These are phyloP conservation scores for Columba livia DNA, from an alignment of 2,113 vertebrate genomes.

Conservation along the genomic window DNA sequence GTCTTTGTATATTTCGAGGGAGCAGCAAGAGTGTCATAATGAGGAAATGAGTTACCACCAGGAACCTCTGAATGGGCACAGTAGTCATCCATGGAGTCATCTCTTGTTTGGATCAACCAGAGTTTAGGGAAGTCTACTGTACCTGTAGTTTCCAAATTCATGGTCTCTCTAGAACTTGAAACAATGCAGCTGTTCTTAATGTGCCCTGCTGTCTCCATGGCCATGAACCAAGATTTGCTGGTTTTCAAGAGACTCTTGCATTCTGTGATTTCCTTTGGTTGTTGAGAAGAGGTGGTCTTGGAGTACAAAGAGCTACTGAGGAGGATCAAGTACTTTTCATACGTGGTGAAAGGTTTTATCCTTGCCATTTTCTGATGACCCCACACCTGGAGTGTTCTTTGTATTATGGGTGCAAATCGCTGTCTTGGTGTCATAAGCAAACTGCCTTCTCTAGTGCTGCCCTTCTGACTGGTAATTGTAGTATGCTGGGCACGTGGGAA, in stretches of 20 bases:
- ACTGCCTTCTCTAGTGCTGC: too few species aligned
- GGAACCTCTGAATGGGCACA: not conserved
- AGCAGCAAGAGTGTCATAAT: not conserved
- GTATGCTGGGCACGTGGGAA: too few species aligned
- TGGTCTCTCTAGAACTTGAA: rapidly evolving
- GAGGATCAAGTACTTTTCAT: not conserved
- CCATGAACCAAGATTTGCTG: not conserved
- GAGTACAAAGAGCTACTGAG: not conserved
- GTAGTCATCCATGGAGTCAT: too few species aligned
- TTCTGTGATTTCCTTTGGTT: rapidly evolving
- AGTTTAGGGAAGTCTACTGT: not conserved
- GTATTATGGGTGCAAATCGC: too few species aligned
- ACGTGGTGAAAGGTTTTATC: rapidly evolving
- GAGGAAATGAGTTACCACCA: not conserved
- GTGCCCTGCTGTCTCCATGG: not conserved
- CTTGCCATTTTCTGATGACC: not conserved
- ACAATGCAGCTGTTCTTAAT: not conserved
- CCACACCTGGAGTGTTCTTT: too few species aligned
- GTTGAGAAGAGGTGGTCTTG: not conserved
- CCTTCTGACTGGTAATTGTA: too few species aligned
- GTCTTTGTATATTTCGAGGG: too few species aligned
- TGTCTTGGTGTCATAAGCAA: too few species aligned
- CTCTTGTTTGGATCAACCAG: not conserved
- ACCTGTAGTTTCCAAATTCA: not conserved
- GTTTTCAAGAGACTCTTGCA: not conserved